Base-by-base conservation (phyloP, 2,797 vertebrate species). In the Caiman crocodilus region DNA sequence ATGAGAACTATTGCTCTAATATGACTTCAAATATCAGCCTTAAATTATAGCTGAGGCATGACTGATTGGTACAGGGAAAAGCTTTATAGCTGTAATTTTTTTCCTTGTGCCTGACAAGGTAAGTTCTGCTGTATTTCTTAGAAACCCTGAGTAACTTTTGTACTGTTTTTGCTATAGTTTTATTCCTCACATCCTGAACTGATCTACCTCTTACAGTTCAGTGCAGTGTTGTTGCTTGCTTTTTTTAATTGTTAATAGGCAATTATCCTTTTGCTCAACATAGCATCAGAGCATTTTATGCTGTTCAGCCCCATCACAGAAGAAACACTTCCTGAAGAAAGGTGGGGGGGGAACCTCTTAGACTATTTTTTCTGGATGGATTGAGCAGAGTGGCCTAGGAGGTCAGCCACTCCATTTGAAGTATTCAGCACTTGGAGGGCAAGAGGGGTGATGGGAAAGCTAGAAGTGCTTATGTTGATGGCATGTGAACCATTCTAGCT, bases 121-220 rank as follows among this genome's bases (percentile, higher is more conserved):
- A 55, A 20, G 58, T 14, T 35, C 35, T 74, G 25, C 56, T 2
- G 60, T 23, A n/a, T 8, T 32, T 96, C 65, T 81, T 15, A 84
- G 28, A 11, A 14, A 23, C 78, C 2, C 8, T 2, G 3, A 2
- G n/a, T 12, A 30, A 67, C 42, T 26, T 64, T 69, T 14, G 42
- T 76, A 73, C 28, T 60, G 61, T 2, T 0, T 32, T 16, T n/a
- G 57, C 77, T 20, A 50, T 20, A 50, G 15, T 61, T 35, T 60
- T 14, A 81, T 14, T 1, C 23, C 28, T 2, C 2, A 1, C 1
- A 16, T 35, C 35, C 76, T 75, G 30, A 50, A 10, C 3, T 50
- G 5, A 15, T 35, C 2, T 55, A 16, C 1, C 7, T 67, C 59
- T 50, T 50, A 71, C 21, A 71, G 69, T 14, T 67, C n/a, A 32